Percentiles rank a stretch among this genome's conserved stretches.
These are phyloP conservation scores for Rhinopomastus cyanomelas DNA, from an alignment of 2,113 vertebrate species.

Conservation along the genomic window DNA sequence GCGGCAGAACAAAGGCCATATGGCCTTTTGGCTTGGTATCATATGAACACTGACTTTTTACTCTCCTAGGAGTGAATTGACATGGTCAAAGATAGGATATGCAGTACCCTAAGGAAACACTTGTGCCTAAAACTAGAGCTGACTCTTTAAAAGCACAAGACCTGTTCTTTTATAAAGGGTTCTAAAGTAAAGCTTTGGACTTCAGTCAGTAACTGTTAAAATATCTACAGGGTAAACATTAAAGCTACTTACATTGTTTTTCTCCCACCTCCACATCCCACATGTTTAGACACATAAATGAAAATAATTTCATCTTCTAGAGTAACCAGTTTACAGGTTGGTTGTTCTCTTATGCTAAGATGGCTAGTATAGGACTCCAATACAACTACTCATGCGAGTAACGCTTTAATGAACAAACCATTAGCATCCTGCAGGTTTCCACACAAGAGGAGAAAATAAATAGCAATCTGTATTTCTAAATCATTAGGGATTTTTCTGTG, in stretches of 20 bases:
- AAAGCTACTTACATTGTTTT: not conserved
- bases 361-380: not conserved
- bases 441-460: not conserved
- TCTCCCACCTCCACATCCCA: not conserved
- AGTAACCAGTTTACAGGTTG: not conserved
- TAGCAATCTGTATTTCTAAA: not conserved
- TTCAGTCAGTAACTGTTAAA: not conserved
- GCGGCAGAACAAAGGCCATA: slow-evolving; percentile 16
- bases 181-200: not conserved
- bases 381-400: not conserved
- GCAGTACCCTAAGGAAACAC: not conserved
- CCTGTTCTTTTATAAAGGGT: not conserved
- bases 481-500: not conserved
- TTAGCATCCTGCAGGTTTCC: not conserved
- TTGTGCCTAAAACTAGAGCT: not conserved
- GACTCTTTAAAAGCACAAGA: not conserved
- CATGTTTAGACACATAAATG: not conserved
- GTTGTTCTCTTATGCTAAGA: not conserved
- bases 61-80: not conserved
- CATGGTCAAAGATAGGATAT: not conserved
- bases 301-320: not conserved
- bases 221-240: not conserved
- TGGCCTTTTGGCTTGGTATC: slow-evolving; percentile 2
- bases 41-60: not conserved
- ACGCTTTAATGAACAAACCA: not conserved